phyloP scores from a whole-genome alignment of 2,113 vertebrate species.

The Desmodus rotundus region DNA sequence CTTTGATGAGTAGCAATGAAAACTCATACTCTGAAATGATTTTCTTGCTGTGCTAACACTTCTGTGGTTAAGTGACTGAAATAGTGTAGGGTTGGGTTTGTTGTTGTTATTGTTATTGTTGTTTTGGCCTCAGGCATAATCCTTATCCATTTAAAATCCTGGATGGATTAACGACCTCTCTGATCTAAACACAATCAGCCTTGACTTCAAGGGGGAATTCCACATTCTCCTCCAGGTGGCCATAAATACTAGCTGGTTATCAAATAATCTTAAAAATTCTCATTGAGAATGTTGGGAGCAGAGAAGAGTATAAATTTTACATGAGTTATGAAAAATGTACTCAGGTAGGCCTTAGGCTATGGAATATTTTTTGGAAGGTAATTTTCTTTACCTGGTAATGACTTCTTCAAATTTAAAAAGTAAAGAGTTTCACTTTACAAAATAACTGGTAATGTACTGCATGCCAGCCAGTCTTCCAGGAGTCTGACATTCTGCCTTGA shows the following conservation, averaged over 20 bases:
- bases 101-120: neutral
- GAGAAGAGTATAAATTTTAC: neutral
- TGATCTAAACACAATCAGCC: neutral
- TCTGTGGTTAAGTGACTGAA: neutral
- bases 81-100: neutral
- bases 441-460: neutral
- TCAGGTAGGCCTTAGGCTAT: neutral
- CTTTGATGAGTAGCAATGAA: neutral
- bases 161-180: neutral
- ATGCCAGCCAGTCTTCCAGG: neutral
- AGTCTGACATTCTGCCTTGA: neutral
- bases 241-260: neutral
- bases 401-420: neutral
- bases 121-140: neutral
- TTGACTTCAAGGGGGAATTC: neutral
- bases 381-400: neutral
- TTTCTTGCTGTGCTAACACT: neutral
- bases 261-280: constrained; percentile 12
- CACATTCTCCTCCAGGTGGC: neutral
- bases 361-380: neutral
- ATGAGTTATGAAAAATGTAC: neutral
- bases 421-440: neutral
- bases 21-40: neutral
- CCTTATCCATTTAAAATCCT: neutral
- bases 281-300: neutral